Evolutionary conservation across 2,797 vertebrate species (phyloP).

Genomic region (Erethizon dorsatum): DNA sequence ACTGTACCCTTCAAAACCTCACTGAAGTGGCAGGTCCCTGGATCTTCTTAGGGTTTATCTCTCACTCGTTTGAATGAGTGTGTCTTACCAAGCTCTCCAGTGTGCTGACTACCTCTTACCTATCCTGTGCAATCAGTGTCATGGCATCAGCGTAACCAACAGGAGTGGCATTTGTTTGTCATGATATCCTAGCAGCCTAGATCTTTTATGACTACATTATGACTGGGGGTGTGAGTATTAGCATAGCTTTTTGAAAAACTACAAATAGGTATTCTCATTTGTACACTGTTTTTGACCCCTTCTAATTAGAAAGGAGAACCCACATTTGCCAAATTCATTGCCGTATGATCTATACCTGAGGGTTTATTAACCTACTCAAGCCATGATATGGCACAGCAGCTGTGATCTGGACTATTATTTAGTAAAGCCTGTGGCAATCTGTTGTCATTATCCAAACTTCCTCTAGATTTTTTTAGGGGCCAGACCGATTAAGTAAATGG

Average conservation of each 20-base stretch:
- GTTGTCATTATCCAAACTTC: background rate
- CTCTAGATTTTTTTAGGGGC: background rate
- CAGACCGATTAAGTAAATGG: background rate
- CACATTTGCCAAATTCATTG: background rate
- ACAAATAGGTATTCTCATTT: background rate
- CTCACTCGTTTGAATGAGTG: background rate
- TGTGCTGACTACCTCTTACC: background rate
- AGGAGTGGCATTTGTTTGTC: background rate
- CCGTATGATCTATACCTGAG: background rate
- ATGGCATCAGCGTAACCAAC: background rate
- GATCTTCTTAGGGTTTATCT: background rate
- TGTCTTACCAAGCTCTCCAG: background rate
- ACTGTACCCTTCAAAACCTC: background rate
- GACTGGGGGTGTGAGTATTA: background rate
- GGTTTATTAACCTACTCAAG: background rate
- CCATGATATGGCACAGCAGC: background rate
- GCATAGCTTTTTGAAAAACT: background rate
- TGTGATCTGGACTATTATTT: background rate
- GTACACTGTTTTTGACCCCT: background rate
- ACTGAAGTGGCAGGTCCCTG: background rate
- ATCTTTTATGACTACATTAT: slow-evolving; percentile 11
- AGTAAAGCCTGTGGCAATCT: background rate
- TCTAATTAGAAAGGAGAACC: background rate
- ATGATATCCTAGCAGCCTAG: background rate
- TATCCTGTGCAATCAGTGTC: background rate